A percentile compares a stretch with the other conserved stretches of the same genome.
These are phyloP conservation scores for Paedocypris micromegethes DNA, from an alignment of 2,797 vertebrate genomes.

Conservation along the genomic window DNA sequence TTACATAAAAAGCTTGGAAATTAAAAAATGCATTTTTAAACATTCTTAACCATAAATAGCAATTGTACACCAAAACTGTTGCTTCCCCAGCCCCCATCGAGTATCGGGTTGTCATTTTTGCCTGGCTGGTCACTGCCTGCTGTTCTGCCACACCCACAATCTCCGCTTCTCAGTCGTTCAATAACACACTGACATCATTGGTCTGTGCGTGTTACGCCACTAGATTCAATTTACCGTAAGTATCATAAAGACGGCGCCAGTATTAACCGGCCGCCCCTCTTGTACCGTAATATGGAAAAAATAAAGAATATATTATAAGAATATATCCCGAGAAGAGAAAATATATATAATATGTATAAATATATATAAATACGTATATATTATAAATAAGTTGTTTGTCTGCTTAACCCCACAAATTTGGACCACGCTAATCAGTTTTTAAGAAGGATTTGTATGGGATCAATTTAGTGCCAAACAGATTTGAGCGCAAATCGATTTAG, in stretches of 20 bases:
- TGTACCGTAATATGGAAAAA: background rate
- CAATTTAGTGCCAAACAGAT: too few species aligned
- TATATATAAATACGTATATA: too few species aligned
- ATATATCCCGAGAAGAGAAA: too few species aligned
- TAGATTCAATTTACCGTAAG: constrained; percentile 67
- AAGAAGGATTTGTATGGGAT: too few species aligned
- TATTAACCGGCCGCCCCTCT: constrained; percentile 1
- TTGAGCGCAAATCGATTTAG: too few species aligned
- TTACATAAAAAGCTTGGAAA: too few species aligned
- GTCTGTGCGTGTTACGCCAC: constrained; percentile 76
- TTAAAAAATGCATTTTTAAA: background rate
- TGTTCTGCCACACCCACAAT: constrained; percentile 73
- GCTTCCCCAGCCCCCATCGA: constrained; percentile 70
- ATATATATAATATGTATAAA: too few species aligned
- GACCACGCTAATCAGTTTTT: too few species aligned
- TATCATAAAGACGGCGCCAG: constrained; percentile 61
- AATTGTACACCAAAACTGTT: constrained; percentile 4
- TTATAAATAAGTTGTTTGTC: too few species aligned
- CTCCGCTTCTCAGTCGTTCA: constrained; percentile 86
- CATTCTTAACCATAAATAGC: background rate
- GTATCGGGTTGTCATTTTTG: constrained; percentile 66
- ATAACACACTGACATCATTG: constrained; percentile 85
- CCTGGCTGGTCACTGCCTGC: constrained; percentile 72
- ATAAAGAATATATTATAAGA: background rate
- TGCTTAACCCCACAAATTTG: too few species aligned